Evolutionary conservation across 1,140 invertebrate genomes (phyloP).

Genomic region (Saxidomus purpurata): DNA sequence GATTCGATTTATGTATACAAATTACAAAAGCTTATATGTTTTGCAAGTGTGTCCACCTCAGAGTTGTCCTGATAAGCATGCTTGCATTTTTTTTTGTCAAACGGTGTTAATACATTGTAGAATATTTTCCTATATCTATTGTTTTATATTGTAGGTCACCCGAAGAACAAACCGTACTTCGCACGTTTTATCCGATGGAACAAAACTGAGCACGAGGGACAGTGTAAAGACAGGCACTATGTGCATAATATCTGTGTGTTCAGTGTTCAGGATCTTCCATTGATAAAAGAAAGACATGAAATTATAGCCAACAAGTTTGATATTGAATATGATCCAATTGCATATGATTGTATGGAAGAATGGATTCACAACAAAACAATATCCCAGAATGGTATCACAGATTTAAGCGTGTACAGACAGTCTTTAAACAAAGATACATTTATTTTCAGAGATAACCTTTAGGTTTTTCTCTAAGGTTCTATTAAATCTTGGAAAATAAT

Average conservation of each 20-base stretch:
- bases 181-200: slow-evolving; percentile 54
- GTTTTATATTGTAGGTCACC: slow-evolving; percentile 42
- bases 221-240: slow-evolving; percentile 20
- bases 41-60: too few relatives aligned
- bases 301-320: slow-evolving; percentile 63
- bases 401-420: slow-evolving; percentile 15
- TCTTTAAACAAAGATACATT: too few relatives aligned
- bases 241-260: slow-evolving; percentile 56
- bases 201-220: not conserved
- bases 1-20: too few relatives aligned
- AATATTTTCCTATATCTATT: too few relatives aligned
- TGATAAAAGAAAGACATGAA: slow-evolving; percentile 20
- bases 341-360: slow-evolving; percentile 58
- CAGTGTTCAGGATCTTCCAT: slow-evolving; percentile 30
- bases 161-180: slow-evolving; percentile 32
- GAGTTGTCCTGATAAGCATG: too few relatives aligned
- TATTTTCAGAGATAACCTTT: too few relatives aligned
- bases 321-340: slow-evolving; percentile 57
- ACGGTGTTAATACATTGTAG: too few relatives aligned
- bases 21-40: too few relatives aligned
- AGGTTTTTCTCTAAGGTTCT: too few relatives aligned
- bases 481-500: too few relatives aligned
- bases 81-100: too few relatives aligned
- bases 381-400: not conserved
- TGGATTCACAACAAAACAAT: slow-evolving; percentile 38